A percentile compares a stretch with the other conserved stretches of the same genome.
Evolutionary conservation across 2,888 invertebrate species (phyloP).

Genomic region (Lymantria dispar): DNA sequence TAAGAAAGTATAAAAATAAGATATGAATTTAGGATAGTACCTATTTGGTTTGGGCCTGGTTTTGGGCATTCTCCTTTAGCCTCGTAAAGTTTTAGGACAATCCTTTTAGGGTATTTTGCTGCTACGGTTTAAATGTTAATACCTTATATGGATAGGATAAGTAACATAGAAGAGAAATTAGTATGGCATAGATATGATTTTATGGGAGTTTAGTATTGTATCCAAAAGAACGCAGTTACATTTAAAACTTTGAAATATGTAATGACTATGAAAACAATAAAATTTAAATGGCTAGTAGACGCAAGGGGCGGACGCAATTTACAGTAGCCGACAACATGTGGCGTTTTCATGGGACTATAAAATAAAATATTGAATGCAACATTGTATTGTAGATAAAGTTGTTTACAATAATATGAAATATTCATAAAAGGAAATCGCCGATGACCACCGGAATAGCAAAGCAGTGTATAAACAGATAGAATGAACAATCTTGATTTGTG

Average conservation of each 20-base stretch:
- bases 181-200: no score
- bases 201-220: no score
- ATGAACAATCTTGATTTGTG: slow-evolving; percentile 45
- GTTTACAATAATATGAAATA: slow-evolving; percentile 78
- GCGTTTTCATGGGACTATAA: slow-evolving; percentile 57
- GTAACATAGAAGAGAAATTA: no score
- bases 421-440: slow-evolving; percentile 68
- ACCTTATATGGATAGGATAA: no score
- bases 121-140: no score
- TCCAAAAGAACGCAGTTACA: no score
- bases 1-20: no score
- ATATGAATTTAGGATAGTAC: no score
- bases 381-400: slow-evolving; percentile 66
- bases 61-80: no score
- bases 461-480: slow-evolving; percentile 42
- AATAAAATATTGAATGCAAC: slow-evolving; percentile 63
- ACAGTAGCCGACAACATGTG: slow-evolving; percentile 41
- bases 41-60: no score
- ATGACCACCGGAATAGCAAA: slow-evolving; percentile 56
- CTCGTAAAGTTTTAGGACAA: no score
- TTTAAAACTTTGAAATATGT: background rate
- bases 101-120: no score
- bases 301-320: slow-evolving; percentile 36
- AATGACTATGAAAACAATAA: slow-evolving; percentile 28
- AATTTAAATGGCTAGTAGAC: slow-evolving; percentile 23